A percentile compares a stretch with the other conserved stretches of the same genome.
Conservation (phyloP, 1,140 invertebrate species). For the Formica selysi region DNA sequence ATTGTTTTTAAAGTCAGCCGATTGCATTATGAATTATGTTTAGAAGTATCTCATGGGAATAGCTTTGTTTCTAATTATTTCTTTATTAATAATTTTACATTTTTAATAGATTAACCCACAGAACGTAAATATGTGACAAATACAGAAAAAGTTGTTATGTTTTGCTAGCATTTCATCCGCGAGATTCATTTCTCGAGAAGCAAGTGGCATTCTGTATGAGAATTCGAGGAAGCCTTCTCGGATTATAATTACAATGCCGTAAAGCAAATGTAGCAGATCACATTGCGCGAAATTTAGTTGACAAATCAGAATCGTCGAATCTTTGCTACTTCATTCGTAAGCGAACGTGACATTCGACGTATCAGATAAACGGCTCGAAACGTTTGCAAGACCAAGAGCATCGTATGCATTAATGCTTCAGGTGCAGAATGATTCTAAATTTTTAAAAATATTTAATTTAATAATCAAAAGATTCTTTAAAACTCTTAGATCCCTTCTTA, state of each 20-base stretch:
- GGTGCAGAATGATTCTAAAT: not conserved
- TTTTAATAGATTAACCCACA: not conserved
- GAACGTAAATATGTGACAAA: not conserved
- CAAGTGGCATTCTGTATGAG: conserved; percentile 76
- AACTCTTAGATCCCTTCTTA: not conserved
- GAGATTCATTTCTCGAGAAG: conserved; percentile 74
- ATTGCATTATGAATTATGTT: too few relatives aligned
- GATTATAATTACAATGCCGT: conserved; percentile 77
- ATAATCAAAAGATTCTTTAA: not conserved
- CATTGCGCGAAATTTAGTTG: conserved; percentile 70
- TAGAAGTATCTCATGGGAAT: too few relatives aligned
- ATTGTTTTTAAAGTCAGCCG: too few relatives aligned
- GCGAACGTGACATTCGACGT: conserved; percentile 46
- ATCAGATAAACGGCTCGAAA: conserved; percentile 40
- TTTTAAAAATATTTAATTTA: not conserved
- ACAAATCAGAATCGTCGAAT: conserved; percentile 69
- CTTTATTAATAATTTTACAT: not conserved
- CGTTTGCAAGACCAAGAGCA: not conserved
- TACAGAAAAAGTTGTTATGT: conserved; percentile 11
- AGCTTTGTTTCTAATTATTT: not conserved
- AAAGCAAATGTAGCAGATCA: conserved; percentile 75
- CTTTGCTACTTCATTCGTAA: conserved; percentile 11
- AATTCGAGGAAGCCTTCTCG: conserved; percentile 81
- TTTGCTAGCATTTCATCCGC: conserved; percentile 32
- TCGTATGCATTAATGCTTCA: conserved; percentile 9